A percentile compares a stretch with the other conserved stretches of the same genome.
Evolutionary conservation across 2,888 invertebrate genomes (phyloP).

Genomic region (Rhabditophanes sp.): DNA sequence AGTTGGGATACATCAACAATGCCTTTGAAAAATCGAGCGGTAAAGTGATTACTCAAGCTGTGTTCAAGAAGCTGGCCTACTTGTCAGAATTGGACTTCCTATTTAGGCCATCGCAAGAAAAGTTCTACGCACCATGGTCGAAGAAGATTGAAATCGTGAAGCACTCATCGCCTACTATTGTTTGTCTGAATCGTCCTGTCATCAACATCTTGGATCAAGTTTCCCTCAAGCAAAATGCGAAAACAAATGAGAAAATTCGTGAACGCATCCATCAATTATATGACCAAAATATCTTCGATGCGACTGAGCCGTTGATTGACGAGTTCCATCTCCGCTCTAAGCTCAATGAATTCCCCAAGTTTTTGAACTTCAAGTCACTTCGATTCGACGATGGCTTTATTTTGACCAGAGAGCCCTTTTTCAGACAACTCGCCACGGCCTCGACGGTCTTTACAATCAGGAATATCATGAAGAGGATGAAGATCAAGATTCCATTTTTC

Average conservation of each 20-base stretch:
- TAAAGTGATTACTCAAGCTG: no score
- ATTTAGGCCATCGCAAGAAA: conserved; percentile 10
- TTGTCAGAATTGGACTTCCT: conserved; percentile 1
- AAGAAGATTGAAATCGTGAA: conserved; percentile 31
- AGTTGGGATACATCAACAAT: no score
- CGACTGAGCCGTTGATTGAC: conserved; percentile 17
- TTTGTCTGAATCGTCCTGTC: conserved; percentile 44
- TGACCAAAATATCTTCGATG: conserved; percentile 24
- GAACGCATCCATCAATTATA: conserved; percentile 31
- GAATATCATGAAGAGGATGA: conserved; percentile 14
- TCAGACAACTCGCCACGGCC: conserved; percentile 29
- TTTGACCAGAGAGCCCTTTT: conserved; percentile 20
- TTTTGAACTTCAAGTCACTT: no score
- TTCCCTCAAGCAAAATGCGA: conserved; percentile 23
- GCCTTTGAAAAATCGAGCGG: no score
- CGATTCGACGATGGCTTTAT: no score
- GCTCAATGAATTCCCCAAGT: conserved; percentile 10
- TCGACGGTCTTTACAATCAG: conserved; percentile 13
- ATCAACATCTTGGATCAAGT: conserved; percentile 44
- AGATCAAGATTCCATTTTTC: conserved; percentile 13
- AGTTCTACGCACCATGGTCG: conserved; percentile 7
- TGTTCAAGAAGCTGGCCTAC: no score
- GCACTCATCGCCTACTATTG: conserved; percentile 27
- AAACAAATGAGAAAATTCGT: conserved; percentile 22
- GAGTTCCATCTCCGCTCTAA: conserved; percentile 16